Evolutionary conservation across 1,140 invertebrate species (phyloP).

Genomic region (Holotrichia oblita): DNA sequence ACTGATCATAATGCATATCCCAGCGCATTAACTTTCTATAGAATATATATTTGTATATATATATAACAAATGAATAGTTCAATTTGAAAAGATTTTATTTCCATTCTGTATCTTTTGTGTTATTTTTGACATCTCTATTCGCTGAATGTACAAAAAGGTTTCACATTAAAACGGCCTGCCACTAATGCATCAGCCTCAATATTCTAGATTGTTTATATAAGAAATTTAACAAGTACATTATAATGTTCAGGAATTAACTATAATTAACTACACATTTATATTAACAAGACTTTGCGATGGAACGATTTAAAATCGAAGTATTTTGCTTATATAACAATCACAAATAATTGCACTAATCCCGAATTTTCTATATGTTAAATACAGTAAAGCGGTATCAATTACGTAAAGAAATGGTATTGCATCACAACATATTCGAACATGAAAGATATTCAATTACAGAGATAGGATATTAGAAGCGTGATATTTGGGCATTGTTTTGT

Average conservation of each 20-base stretch:
- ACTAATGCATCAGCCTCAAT: background rate
- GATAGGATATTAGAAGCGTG: too few species aligned
- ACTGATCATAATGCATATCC: background rate
- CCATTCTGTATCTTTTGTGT: background rate
- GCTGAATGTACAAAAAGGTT: background rate
- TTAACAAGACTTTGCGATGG: background rate
- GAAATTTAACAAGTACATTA: background rate
- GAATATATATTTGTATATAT: conserved; percentile 1
- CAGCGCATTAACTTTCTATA: conserved; percentile 32
- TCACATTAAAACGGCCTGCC: background rate
- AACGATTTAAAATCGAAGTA: conserved; percentile 23
- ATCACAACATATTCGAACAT: too few species aligned
- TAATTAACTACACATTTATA: conserved; percentile 15
- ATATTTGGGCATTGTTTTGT: too few species aligned
- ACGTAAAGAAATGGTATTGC: background rate
- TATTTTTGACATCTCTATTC: background rate
- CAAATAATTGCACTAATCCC: conserved; percentile 31
- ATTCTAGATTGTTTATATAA: background rate
- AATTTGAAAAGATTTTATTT: conserved; percentile 31
- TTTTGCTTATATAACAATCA: background rate
- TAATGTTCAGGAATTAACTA: background rate
- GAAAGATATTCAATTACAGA: too few species aligned
- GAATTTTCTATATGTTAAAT: background rate
- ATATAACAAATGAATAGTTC: conserved; percentile 33
- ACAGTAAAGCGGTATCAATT: background rate